These are phyloP conservation scores for Tachystola acroxantha DNA, from an alignment of 2,888 invertebrate genomes.

Conservation along the genomic window DNA sequence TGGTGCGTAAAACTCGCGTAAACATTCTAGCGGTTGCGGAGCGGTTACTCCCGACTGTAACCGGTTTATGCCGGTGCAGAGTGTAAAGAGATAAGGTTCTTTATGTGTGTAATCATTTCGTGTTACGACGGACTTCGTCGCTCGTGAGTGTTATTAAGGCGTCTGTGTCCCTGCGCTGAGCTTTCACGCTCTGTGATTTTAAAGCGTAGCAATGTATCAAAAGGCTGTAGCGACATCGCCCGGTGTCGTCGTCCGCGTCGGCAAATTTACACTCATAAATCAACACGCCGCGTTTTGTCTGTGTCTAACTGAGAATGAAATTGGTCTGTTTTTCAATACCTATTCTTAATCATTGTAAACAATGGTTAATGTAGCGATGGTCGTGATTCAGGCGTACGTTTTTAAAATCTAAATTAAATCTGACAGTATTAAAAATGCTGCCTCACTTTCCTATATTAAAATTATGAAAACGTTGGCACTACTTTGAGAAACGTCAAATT, in stretches of 20 bases:
- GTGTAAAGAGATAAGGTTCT: slow-evolving; percentile 72
- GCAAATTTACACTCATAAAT: neutral
- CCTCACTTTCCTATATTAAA: too few relatives aligned
- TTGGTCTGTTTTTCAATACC: too few relatives aligned
- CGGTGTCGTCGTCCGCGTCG: neutral
- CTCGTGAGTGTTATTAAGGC: slow-evolving; percentile 61
- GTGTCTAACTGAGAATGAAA: too few relatives aligned
- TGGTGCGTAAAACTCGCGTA: slow-evolving; percentile 73
- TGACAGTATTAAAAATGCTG: too few relatives aligned
- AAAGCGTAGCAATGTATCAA: slow-evolving; percentile 33
- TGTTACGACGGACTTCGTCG: slow-evolving; percentile 59
- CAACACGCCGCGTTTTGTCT: too few relatives aligned
- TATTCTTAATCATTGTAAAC: too few relatives aligned
- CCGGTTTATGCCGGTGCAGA: slow-evolving; percentile 63
- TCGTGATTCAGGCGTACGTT: too few relatives aligned
- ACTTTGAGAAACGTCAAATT: too few relatives aligned
- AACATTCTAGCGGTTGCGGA: slow-evolving; percentile 65
- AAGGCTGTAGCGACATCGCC: slow-evolving; percentile 2
- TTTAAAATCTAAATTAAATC: too few relatives aligned
- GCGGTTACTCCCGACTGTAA: slow-evolving; percentile 62
- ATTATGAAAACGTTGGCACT: too few relatives aligned
- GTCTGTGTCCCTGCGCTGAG: slow-evolving; percentile 31
- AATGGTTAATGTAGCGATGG: too few relatives aligned
- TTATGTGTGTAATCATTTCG: slow-evolving; percentile 73
- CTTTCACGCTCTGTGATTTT: slow-evolving; percentile 40